Conservation (phyloP, 2,113 vertebrate species). For the Ammodramus savannarum region DNA sequence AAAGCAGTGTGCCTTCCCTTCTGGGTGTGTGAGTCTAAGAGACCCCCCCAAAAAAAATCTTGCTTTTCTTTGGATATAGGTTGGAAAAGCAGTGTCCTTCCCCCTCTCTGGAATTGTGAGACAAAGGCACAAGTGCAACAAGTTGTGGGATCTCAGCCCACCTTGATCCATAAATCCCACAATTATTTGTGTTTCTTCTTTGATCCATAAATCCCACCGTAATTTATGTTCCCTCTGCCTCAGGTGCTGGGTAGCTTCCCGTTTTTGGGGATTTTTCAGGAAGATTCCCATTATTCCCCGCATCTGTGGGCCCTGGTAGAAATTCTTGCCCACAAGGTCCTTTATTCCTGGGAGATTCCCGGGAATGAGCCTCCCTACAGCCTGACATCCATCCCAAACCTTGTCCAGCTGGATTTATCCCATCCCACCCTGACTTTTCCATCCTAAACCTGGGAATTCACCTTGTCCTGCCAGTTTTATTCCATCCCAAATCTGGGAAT, state of each 20-base stretch:
- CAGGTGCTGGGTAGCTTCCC: not conserved
- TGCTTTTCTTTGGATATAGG: not conserved
- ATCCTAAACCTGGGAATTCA: not conserved
- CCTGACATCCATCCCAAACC: not conserved
- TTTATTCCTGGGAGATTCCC: not conserved
- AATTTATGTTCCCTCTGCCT: not conserved
- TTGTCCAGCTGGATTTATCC: not conserved
- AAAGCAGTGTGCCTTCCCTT: not conserved
- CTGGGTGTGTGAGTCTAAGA: not conserved
- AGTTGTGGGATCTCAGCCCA: conserved; percentile 43
- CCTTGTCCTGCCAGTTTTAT: not conserved
- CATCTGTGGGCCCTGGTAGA: not conserved
- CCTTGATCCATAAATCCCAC: not conserved
- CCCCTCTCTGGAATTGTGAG: rapidly evolving
- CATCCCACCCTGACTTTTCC: not conserved
- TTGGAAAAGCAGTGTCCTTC: not conserved
- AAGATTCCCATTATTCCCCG: not conserved
- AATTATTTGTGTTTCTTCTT: not conserved
- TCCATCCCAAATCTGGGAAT: not conserved
- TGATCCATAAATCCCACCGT: not conserved
- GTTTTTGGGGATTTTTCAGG: not conserved
- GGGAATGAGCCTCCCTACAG: not conserved
- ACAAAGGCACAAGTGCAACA: not conserved
- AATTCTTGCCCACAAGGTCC: not conserved
- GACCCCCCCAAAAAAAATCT: too few species aligned